Evolutionary conservation across 2,888 invertebrate species (phyloP).

Genomic region (Liopterus haemorrhoidalis): DNA sequence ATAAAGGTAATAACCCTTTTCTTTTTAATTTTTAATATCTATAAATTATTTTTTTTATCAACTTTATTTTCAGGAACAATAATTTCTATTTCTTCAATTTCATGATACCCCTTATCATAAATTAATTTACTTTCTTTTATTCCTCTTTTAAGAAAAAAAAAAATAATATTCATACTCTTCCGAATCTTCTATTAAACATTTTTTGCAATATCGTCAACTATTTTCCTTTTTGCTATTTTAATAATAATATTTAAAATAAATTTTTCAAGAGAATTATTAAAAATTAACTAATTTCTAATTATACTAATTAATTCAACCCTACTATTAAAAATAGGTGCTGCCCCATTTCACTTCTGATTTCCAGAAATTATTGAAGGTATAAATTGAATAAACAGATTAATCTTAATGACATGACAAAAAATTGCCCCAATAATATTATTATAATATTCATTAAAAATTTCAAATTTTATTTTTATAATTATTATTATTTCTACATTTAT

Average conservation of each 20-base stretch:
- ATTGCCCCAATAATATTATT: slow-evolving; percentile 55
- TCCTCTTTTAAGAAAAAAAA: slow-evolving; percentile 50
- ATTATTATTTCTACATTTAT: slow-evolving; percentile 47
- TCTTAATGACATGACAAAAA: slow-evolving; percentile 61
- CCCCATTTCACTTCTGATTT: slow-evolving; percentile 57
- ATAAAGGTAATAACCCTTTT: slow-evolving; percentile 47
- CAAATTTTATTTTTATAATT: slow-evolving; percentile 17
- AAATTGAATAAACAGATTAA: slow-evolving; percentile 52
- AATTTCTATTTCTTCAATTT: slow-evolving; percentile 48
- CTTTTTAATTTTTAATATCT: slow-evolving; percentile 51
- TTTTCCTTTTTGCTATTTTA: slow-evolving; percentile 49
- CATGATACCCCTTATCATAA: slow-evolving; percentile 56
- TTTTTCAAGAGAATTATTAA: slow-evolving; percentile 38
- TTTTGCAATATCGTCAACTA: slow-evolving; percentile 54
- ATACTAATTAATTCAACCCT: slow-evolving; percentile 39
- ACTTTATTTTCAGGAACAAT: slow-evolving; percentile 47
- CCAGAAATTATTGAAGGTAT: slow-evolving; percentile 55
- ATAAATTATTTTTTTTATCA: slow-evolving; percentile 51
- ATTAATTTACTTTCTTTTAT: slow-evolving; percentile 59
- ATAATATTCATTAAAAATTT: slow-evolving; percentile 40
- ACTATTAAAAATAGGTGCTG: slow-evolving; percentile 53
- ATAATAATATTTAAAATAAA: slow-evolving; percentile 42
- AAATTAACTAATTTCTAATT: slow-evolving; percentile 21
- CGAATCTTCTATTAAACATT: slow-evolving; percentile 58
- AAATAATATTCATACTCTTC: slow-evolving; percentile 48